Evolutionary conservation across 2,113 vertebrate species (phyloP).

Genomic region (Morone saxatilis): DNA sequence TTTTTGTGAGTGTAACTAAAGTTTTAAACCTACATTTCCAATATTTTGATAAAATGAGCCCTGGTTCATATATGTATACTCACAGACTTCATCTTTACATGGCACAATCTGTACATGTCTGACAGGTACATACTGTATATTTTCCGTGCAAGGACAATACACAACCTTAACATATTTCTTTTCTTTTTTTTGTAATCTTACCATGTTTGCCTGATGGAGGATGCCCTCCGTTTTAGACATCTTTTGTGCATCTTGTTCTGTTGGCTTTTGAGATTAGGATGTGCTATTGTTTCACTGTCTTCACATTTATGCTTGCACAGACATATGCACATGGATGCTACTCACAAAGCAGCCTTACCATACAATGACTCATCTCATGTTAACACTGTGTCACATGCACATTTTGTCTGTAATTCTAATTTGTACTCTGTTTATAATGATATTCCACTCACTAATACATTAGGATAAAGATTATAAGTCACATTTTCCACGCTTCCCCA

Average conservation of each 20-base stretch:
- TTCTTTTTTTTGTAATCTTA: neutral
- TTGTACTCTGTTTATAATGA: neutral
- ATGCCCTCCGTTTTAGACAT: constrained; percentile 17
- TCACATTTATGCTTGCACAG: constrained; percentile 13
- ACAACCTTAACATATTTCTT: neutral
- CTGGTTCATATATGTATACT: neutral
- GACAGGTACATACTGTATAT: neutral
- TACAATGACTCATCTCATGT: neutral
- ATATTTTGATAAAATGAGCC: neutral
- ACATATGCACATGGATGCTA: neutral
- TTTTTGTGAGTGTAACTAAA: no score
- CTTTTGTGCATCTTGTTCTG: constrained; percentile 32
- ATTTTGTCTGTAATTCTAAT: neutral
- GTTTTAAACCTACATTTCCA: no score
- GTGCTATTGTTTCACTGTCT: neutral
- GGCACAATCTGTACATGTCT: neutral
- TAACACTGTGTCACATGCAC: neutral
- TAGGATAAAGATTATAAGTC: neutral
- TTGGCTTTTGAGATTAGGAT: constrained; percentile 18
- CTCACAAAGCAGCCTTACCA: neutral
- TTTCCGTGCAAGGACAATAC: neutral
- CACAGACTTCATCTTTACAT: neutral
- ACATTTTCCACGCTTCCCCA: neutral
- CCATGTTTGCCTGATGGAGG: constrained; percentile 10
- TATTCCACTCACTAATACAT: neutral